Evolutionary conservation across 2,888 invertebrate species (phyloP).

Genomic region (Eucera pruinosa): DNA sequence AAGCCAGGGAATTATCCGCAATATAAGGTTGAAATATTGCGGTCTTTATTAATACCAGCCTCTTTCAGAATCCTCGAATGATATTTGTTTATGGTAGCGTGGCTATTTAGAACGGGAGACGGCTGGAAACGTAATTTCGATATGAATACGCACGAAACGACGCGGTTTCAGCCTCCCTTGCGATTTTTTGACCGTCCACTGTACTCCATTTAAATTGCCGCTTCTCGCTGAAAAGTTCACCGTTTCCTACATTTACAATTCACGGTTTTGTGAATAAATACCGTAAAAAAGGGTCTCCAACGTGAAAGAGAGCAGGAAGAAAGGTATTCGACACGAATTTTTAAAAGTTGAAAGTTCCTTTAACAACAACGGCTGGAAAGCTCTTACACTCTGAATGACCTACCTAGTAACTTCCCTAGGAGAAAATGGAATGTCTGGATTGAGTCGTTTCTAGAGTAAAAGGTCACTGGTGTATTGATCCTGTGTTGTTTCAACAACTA

Average conservation of each 20-base stretch:
- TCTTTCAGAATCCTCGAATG: constrained; percentile 4
- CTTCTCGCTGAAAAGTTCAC: neutral
- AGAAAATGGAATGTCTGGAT: too few relatives aligned
- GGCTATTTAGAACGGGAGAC: neutral
- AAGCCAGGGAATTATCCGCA: constrained; percentile 20
- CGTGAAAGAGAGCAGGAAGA: neutral
- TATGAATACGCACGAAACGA: neutral
- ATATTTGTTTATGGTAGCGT: constrained; percentile 2
- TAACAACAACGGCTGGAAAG: neutral
- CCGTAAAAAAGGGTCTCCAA: neutral
- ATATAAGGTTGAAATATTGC: constrained; percentile 32
- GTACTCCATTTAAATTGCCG: too few relatives aligned
- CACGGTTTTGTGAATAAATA: neutral
- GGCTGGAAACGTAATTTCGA: constrained; percentile 27
- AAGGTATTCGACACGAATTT: neutral
- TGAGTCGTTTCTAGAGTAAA: too few relatives aligned
- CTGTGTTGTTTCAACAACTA: too few relatives aligned
- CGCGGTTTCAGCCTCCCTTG: neutral
- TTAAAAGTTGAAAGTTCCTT: neutral
- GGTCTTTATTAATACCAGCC: constrained; percentile 17
- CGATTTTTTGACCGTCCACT: too few relatives aligned
- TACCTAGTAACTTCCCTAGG: too few relatives aligned
- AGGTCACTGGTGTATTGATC: too few relatives aligned
- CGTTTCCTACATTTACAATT: neutral
- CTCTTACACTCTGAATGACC: too few relatives aligned